phyloP scores from a whole-genome alignment of 2,797 vertebrate genomes.

The Eulemur coronatus region DNA sequence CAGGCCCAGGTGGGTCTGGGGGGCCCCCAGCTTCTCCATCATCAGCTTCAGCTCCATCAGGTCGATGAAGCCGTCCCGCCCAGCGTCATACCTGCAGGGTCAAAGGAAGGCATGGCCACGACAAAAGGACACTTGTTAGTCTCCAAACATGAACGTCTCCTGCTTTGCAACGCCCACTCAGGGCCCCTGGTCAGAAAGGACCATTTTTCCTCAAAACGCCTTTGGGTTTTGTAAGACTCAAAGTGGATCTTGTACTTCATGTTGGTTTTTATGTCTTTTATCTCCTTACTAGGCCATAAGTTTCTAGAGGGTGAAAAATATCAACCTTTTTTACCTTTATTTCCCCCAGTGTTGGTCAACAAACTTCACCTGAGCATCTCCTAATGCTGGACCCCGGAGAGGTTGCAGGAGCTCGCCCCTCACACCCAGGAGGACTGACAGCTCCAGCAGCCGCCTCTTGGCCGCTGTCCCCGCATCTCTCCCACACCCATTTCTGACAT shows the following conservation, averaged over 20 bases:
- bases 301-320: not conserved
- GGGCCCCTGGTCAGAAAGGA: not conserved
- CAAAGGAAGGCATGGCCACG: not conserved
- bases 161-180: not conserved
- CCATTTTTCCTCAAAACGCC: not conserved
- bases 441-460: too few relatives aligned
- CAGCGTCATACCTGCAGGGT: slow-evolving; percentile 89
- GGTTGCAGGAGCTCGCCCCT: accelerated
- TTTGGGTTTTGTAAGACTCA: not conserved
- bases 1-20: slow-evolving; percentile 94
- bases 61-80: slow-evolving; percentile 94
- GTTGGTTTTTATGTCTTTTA: not conserved
- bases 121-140: not conserved
- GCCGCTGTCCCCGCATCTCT: not conserved
- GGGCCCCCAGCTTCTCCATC: slow-evolving; percentile 97
- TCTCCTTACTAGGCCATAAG: too few relatives aligned
- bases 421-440: accelerated
- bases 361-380: not conserved
- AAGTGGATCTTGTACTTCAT: accelerated
- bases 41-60: slow-evolving; percentile 97
- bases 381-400: accelerated
- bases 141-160: not conserved
- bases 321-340: too few relatives aligned
- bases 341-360: not conserved
- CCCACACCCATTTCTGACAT: not conserved